These are phyloP conservation scores for Antechinus stuartii DNA, from an alignment of 2,113 vertebrate species.

Conservation along the genomic window DNA sequence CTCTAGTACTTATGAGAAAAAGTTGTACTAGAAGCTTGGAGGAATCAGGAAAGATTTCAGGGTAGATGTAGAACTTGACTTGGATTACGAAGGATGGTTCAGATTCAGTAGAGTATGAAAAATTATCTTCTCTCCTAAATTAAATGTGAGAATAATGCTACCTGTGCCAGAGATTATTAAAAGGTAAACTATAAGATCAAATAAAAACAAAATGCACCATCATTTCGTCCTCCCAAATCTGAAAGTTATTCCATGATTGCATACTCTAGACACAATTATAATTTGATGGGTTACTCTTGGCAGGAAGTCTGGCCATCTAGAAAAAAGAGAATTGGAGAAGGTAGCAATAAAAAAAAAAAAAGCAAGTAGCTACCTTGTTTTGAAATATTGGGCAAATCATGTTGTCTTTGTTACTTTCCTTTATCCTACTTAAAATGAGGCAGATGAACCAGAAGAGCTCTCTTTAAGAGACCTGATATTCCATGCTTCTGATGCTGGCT, in stretches of 20 bases:
- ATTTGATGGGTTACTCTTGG: background rate
- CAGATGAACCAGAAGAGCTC: background rate
- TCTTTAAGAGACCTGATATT: background rate
- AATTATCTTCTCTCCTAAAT: background rate
- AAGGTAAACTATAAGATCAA: background rate
- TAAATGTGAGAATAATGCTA: background rate
- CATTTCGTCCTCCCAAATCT: background rate
- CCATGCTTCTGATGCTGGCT: background rate
- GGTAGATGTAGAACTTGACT: background rate
- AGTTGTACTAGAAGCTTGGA: background rate
- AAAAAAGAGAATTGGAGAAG: background rate
- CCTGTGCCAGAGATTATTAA: background rate
- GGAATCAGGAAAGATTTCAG: background rate
- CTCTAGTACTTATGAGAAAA: background rate
- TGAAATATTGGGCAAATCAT: background rate
- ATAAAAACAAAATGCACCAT: background rate
- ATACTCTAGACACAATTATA: background rate
- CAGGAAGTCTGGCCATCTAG: background rate
- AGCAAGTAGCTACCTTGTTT: background rate
- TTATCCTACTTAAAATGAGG: conserved; percentile 9
- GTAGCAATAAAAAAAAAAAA: too few species aligned
- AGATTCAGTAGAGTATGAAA: background rate
- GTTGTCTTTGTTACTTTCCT: background rate
- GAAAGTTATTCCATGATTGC: background rate
- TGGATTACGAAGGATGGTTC: background rate